Evolutionary conservation across 2,113 vertebrate genomes (phyloP).

Genomic region (Syngnathoides biaculeatus): DNA sequence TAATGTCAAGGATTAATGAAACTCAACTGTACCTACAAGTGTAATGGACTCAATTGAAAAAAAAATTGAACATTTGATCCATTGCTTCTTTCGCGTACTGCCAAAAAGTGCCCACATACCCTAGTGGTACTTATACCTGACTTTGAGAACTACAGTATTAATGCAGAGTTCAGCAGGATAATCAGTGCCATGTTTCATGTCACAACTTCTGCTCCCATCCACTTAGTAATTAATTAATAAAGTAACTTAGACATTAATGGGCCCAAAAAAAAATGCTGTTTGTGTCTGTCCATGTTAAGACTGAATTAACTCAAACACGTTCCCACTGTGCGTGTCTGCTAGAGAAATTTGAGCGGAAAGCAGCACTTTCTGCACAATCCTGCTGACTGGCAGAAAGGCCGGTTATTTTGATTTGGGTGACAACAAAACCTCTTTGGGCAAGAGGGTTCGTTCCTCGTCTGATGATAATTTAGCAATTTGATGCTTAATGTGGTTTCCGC

Average conservation of each 20-base stretch:
- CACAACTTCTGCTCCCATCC: slow-evolving; percentile 16
- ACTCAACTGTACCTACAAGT: too few relatives aligned
- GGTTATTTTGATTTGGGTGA: slow-evolving; percentile 1
- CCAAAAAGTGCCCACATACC: too few relatives aligned
- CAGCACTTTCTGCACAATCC: background rate
- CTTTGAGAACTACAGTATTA: background rate
- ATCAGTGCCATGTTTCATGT: background rate
- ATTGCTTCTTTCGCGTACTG: too few relatives aligned
- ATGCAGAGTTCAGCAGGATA: background rate
- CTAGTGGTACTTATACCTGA: too few relatives aligned
- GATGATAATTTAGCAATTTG: background rate
- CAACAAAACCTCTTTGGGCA: background rate
- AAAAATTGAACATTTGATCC: too few relatives aligned
- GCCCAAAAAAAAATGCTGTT: slow-evolving; percentile 4
- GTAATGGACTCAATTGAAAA: too few relatives aligned
- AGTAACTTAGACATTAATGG: slow-evolving; percentile 24
- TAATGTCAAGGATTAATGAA: too few relatives aligned
- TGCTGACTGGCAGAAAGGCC: slow-evolving; percentile 6
- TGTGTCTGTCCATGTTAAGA: slow-evolving; percentile 29
- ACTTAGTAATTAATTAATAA: slow-evolving; percentile 20
- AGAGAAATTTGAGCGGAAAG: background rate
- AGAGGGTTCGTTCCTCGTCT: background rate
- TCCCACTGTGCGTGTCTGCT: background rate
- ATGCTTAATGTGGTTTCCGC: background rate
- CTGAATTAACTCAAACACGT: slow-evolving; percentile 35